Base-by-base conservation (phyloP, 2,113 vertebrate genomes). In the Neofelis nebulosa region DNA sequence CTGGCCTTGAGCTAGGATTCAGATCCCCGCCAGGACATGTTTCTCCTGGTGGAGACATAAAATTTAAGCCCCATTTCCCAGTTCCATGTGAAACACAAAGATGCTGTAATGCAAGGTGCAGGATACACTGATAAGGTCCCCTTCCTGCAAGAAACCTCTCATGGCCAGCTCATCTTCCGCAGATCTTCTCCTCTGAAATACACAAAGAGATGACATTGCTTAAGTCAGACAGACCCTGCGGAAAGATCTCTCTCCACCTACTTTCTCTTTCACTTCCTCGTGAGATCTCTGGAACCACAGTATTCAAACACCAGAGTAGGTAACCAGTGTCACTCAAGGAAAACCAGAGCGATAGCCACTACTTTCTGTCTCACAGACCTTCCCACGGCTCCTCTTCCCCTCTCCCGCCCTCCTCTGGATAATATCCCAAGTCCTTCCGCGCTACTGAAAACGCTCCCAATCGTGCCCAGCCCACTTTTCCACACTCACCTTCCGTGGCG, bases 61-160 rank as follows among this genome's bases (percentile, higher is more conserved):
- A 19, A 10, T 7, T 0, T 1, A 11, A 84, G 73, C 50, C 63
- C 50, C 27, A 6, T 3, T 25, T 5, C 73, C 80, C 57, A 33
- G 79, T 57, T 45, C 50, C 50, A 3, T 0, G 4, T 1, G 15
- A 23, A 84, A 61, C 65, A 31, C 0, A 2, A 36, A 38, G 21
- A 69, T 1, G 6, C 41, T 1, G 0, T 3, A 83, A 7, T 0
- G 0, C 18, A 16, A 52, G 69, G 50, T 9, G 12, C 74, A 99
- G 99, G 99, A 99, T 99, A 99, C 99, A 94, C 99, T 99, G 98
- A 99, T 99, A 61, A 99, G 99, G 98, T 99, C 99, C 8, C 99
- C 99, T 94, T 99, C 99, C 93, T 99, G 99, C 96, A 99, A 98
- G 97, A 99, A 99, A 33, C 99, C 99, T 95, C 99, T 99, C 99